Evolutionary conservation across 2,888 invertebrate species (phyloP).

Genomic region (Creontiades dilutus): DNA sequence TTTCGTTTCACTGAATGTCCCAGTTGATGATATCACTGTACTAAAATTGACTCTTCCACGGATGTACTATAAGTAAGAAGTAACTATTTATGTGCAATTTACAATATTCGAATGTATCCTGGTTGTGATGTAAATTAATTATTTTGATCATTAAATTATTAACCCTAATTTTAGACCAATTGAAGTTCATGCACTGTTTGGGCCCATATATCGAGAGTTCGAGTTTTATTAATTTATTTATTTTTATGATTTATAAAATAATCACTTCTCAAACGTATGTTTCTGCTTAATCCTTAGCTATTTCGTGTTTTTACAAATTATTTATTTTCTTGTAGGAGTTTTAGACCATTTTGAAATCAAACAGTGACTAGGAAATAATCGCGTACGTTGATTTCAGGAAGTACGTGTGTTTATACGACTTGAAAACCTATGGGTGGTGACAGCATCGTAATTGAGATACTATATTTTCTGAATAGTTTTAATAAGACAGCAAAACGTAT

Average conservation of each 20-base stretch:
- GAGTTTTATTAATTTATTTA: too few species aligned
- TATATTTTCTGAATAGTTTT: slow-evolving; percentile 40
- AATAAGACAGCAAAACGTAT: neutral
- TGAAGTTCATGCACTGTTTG: neutral
- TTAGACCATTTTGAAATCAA: too few species aligned
- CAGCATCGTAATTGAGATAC: neutral
- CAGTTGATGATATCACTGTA: neutral
- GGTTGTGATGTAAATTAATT: slow-evolving; percentile 66
- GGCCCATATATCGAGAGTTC: neutral
- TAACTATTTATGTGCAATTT: slow-evolving; percentile 62
- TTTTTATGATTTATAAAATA: too few species aligned
- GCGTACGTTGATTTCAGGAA: too few species aligned
- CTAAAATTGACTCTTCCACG: slow-evolving; percentile 7
- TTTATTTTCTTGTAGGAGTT: too few species aligned
- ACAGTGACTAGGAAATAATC: too few species aligned
- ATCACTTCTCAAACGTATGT: too few species aligned
- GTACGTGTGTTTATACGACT: too few species aligned
- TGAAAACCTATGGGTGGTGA: neutral
- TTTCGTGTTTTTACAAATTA: too few species aligned
- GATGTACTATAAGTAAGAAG: slow-evolving; percentile 33
- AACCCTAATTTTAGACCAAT: slow-evolving; percentile 48
- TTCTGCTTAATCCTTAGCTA: too few species aligned
- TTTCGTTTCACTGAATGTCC: neutral
- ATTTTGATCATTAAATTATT: slow-evolving; percentile 62
- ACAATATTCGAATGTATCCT: slow-evolving; percentile 55